Evolutionary conservation across 2,888 invertebrate species (phyloP), one percentile per base, ranked within the genome.

Genomic region (Lasioglossum vierecki): DNA sequence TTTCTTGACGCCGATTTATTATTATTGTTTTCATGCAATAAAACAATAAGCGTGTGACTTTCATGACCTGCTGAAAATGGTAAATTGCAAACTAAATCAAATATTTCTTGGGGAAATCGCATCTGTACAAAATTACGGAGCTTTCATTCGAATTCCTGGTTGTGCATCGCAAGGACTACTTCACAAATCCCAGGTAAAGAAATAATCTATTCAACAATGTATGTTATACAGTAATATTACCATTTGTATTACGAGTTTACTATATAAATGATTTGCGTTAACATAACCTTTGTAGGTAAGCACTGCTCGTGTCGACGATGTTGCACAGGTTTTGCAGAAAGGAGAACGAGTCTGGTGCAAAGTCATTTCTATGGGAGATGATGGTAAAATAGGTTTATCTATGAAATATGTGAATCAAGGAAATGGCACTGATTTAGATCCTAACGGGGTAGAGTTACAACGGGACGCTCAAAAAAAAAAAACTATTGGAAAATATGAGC

Each of bases 381-480:
- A 95, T 85, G 95, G 95, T 46, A 95, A 95, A 89, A 93, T 95
- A 79, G 94, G 93, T 13, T 79, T 95, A n/a, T 95, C 95, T 0
- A 95, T 95, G 95, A 95, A 95, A 88, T 89, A 93, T 41, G 95
- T 95, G 2, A 93, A 95, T 91, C 95, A 95, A 90, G 95, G 95
- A 26, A 94, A 91, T 84, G 95, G 95, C 22, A 93, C 89, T 26
- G 95, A 95, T 84, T 90, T 95, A 66, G 95, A 95, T 90, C 95
- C 95, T 0, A 95, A 94, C 83, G 94, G 95, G 8, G 93, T 95
- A n/a, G 93, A 95, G 76, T 88, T 94, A n/a, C 93, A 95, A 88
- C 92, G 89, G 86, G 95, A 95, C 79, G 91, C 93, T 53, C 94
- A 94, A 82, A 93, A 92, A 85, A 93, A 93, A 70, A 95, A 94